A percentile compares a stretch with the other conserved stretches of the same genome.
Evolutionary conservation across 2,797 vertebrate genomes (phyloP).

Genomic region (Corythornis leucogaster): DNA sequence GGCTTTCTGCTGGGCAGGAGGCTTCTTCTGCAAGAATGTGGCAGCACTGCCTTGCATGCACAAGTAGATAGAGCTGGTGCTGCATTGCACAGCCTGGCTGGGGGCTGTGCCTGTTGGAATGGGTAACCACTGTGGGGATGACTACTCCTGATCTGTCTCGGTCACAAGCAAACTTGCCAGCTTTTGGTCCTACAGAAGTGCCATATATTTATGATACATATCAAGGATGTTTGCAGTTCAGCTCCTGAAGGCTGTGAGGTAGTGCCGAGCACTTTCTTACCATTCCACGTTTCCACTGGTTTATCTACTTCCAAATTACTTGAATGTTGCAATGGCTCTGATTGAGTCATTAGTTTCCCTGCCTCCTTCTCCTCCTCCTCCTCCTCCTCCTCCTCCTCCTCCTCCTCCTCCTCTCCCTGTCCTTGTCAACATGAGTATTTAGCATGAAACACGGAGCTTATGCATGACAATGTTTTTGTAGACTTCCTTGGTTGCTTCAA

Average conservation of each 20-base stretch:
- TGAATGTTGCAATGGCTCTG: slow-evolving; percentile 72
- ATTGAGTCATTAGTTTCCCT: slow-evolving; percentile 38
- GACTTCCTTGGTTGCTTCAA: slow-evolving; percentile 43
- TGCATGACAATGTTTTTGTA: slow-evolving; percentile 45
- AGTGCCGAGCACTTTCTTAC: slow-evolving; percentile 69
- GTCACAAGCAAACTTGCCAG: slow-evolving; percentile 33
- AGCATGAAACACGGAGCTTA: slow-evolving; percentile 57
- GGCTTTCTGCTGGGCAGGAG: slow-evolving; percentile 60
- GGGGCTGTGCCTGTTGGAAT: slow-evolving; percentile 28
- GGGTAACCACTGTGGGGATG: neutral
- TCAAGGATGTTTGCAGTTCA: slow-evolving; percentile 47
- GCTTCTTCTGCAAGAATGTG: neutral
- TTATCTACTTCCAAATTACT: slow-evolving; percentile 60
- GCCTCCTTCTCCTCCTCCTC: neutral
- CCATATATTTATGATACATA: slow-evolving; percentile 67
- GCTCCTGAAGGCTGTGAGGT: slow-evolving; percentile 40
- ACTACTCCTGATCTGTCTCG: slow-evolving; percentile 6
- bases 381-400: neutral
- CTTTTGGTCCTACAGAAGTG: slow-evolving; percentile 59
- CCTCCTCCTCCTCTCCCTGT: neutral
- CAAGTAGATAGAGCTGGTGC: neutral
- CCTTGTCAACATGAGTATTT: slow-evolving; percentile 38
- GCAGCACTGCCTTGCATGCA: slow-evolving; percentile 40
- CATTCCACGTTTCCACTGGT: slow-evolving; percentile 43
- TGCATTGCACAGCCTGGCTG: neutral